A percentile compares a stretch with the other conserved stretches of the same genome.
These are phyloP conservation scores for Priocnemis perturbator DNA, from an alignment of 2,888 invertebrate species.

Conservation along the genomic window DNA sequence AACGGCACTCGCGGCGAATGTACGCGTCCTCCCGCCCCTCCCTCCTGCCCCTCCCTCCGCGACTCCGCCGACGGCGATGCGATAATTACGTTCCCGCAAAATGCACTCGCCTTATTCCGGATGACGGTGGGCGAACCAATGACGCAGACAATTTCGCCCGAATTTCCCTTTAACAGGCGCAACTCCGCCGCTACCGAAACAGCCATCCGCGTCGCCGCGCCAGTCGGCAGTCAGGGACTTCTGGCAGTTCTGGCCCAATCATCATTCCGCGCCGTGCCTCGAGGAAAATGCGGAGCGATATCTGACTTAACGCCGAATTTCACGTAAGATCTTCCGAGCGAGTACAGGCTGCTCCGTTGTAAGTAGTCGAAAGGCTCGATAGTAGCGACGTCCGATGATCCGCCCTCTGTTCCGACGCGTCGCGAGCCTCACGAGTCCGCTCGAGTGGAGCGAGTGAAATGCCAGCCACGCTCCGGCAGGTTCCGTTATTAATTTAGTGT, in stretches of 20 bases:
- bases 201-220: neutral
- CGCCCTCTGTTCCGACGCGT: too few species aligned
- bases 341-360: neutral
- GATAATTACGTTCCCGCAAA: slow-evolving; percentile 45
- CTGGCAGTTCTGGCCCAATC: neutral
- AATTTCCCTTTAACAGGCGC: slow-evolving; percentile 7
- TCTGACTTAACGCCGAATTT: slow-evolving; percentile 1
- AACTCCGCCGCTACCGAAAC: slow-evolving; percentile 34
- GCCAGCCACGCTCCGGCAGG: too few species aligned
- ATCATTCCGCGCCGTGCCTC: slow-evolving; percentile 7
- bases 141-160: slow-evolving; percentile 15
- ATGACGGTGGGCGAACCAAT: slow-evolving; percentile 29
- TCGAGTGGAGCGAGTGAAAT: too few species aligned
- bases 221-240: slow-evolving; percentile 14
- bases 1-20: slow-evolving; percentile 23
- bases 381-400: too few species aligned
- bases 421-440: too few species aligned
- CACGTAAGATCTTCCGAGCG: neutral
- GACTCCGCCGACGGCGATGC: slow-evolving; percentile 21
- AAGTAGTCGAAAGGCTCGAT: too few species aligned
- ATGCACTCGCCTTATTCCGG: slow-evolving; percentile 23
- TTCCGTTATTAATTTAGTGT: too few species aligned
- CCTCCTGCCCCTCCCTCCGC: neutral
- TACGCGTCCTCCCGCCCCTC: neutral
- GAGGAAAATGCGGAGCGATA: slow-evolving; percentile 8